Conservation (phyloP, 2,797 vertebrate genomes). For the Dermochelys coriacea region DNA sequence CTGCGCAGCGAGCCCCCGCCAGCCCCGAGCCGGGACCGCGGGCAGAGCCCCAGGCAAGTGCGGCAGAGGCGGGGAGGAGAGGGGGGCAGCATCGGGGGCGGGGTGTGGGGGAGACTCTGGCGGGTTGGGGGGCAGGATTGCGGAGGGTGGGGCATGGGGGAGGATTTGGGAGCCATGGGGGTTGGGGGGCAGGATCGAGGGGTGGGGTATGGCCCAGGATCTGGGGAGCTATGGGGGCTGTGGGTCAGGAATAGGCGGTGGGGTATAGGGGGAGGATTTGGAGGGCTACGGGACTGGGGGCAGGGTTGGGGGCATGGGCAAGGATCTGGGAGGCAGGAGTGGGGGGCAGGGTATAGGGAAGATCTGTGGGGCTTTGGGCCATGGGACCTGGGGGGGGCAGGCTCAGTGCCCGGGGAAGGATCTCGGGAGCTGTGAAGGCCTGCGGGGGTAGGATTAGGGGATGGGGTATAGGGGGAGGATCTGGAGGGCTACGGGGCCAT, state of each 20-base stretch:
- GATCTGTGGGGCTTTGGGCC: not conserved
- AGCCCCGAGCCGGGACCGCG: not conserved
- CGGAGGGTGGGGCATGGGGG: no score
- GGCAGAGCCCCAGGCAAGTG: not conserved
- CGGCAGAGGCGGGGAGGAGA: not conserved
- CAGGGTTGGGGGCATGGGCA: not conserved
- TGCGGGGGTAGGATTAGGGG: no score
- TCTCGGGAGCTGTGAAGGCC: no score
- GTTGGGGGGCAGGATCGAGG: not conserved
- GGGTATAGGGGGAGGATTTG: not conserved
- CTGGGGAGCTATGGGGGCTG: not conserved
- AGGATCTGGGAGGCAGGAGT: not conserved
- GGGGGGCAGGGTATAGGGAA: not conserved
- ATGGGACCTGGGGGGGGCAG: rapidly evolving
- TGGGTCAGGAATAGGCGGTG: no score
- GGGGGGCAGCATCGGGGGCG: no score
- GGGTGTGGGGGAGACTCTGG: no score
- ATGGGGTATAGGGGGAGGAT: no score
- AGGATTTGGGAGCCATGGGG: not conserved
- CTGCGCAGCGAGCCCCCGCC: not conserved
- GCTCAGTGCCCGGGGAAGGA: not conserved
- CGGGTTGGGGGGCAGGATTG: not conserved
- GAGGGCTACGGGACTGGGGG: rapidly evolving
- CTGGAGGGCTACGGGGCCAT: rapidly evolving
- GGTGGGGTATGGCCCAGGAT: not conserved